Evolutionary conservation across 2,113 vertebrate species (phyloP).

Genomic region (Dicaeum eximium): DNA sequence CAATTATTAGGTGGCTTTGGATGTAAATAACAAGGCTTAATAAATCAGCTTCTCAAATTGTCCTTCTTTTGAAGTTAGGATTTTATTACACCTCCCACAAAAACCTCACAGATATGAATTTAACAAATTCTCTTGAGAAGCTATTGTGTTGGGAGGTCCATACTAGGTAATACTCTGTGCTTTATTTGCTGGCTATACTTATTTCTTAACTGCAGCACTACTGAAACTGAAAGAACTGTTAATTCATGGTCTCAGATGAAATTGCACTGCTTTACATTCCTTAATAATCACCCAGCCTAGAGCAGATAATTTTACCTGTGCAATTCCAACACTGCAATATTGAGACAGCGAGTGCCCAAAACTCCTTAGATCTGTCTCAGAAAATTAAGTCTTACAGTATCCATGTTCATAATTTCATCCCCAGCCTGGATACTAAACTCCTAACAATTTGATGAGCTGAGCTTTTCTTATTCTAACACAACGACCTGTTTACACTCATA

Average conservation of each 20-base stretch:
- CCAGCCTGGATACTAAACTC: background rate
- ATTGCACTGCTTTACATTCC: background rate
- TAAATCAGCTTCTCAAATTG: background rate
- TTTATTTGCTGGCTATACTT: background rate
- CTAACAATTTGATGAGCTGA: background rate
- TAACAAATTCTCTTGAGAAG: background rate
- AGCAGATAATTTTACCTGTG: background rate
- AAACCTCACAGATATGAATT: fast-evolving
- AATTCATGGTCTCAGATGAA: background rate
- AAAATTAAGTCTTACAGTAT: background rate
- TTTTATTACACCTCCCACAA: background rate
- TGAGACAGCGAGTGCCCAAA: background rate
- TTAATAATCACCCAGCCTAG: background rate
- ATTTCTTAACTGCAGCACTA: background rate
- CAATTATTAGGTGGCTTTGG: background rate
- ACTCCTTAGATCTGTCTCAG: background rate
- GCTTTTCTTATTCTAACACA: background rate
- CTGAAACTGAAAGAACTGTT: background rate
- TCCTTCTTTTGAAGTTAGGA: background rate
- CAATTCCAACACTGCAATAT: background rate
- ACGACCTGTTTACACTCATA: background rate
- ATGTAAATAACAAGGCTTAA: background rate
- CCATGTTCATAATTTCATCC: background rate
- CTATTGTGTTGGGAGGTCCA: background rate
- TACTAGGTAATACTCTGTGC: background rate